Evolutionary conservation across 2,113 vertebrate genomes (phyloP).

Genomic region (Hemibagrus wyckioides): DNA sequence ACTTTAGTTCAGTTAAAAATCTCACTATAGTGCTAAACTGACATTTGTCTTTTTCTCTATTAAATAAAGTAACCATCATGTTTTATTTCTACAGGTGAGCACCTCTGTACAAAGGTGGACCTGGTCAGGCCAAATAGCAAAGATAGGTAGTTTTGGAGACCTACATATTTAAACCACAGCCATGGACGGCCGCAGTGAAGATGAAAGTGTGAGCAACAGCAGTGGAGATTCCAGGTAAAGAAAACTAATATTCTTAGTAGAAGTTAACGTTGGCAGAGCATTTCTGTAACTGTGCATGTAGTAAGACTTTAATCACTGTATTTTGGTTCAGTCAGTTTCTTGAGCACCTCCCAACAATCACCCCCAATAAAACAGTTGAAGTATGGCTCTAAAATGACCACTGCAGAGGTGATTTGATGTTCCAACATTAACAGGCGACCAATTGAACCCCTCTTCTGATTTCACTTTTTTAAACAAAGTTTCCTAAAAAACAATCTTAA

Average conservation of each 20-base stretch:
- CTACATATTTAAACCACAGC: constrained; percentile 58
- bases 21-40: neutral
- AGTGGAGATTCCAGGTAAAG: constrained; percentile 94
- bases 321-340: neutral
- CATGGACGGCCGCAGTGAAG: constrained; percentile 97
- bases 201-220: constrained; percentile 93
- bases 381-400: neutral
- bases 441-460: neutral
- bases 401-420: neutral
- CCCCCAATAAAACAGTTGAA: neutral
- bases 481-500: neutral
- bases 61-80: neutral
- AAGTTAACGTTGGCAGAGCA: neutral
- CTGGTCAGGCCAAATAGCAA: constrained; percentile 21
- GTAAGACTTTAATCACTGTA: neutral
- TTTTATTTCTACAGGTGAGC: constrained; percentile 44
- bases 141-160: constrained; percentile 45
- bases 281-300: neutral
- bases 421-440: neutral
- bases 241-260: neutral
- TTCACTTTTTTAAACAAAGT: neutral
- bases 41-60: neutral
- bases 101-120: constrained; percentile 28
- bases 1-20: neutral
- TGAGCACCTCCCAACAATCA: neutral